Conservation (phyloP, 2,888 invertebrate species). For the Bombyx huttoni region DNA sequence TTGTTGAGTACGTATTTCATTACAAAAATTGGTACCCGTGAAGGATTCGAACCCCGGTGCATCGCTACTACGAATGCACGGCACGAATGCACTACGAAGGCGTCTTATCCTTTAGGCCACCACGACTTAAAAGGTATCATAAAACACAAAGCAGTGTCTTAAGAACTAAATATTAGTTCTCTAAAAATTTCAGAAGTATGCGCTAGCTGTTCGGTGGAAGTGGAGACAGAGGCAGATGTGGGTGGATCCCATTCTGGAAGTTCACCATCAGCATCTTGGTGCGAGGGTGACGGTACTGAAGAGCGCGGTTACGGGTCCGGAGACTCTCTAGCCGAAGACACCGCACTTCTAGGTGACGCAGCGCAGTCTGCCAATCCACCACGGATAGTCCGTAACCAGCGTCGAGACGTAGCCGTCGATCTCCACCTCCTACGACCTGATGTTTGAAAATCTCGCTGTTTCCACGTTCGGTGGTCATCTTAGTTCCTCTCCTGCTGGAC, state of each 20-base stretch:
- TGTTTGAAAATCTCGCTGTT: constrained; percentile 25
- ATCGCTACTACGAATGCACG: too few species aligned
- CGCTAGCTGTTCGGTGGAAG: constrained; percentile 60
- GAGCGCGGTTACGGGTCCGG: constrained; percentile 69
- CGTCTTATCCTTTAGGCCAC: too few species aligned
- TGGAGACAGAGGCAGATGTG: constrained; percentile 53
- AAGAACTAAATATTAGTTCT: too few species aligned
- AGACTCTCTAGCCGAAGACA: constrained; percentile 65
- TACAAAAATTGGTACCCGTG: too few species aligned
- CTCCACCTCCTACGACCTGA: constrained; percentile 61
- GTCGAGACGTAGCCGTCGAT: constrained; percentile 61
- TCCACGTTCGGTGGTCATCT: neutral
- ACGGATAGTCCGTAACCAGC: constrained; percentile 39
- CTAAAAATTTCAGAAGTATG: constrained; percentile 50
- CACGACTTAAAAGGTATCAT: too few species aligned
- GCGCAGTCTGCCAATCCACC: constrained; percentile 28
- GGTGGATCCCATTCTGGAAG: constrained; percentile 50
- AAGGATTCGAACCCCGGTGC: too few species aligned
- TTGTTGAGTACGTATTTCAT: too few species aligned
- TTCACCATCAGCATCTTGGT: constrained; percentile 66
- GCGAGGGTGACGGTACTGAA: constrained; percentile 65
- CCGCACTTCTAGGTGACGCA: constrained; percentile 49
- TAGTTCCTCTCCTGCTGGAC: neutral
- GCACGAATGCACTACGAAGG: too few species aligned
- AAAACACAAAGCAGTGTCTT: too few species aligned